These are phyloP conservation scores for Miichthys miiuy DNA, from an alignment of 2,797 vertebrate genomes.

Conservation along the genomic window DNA sequence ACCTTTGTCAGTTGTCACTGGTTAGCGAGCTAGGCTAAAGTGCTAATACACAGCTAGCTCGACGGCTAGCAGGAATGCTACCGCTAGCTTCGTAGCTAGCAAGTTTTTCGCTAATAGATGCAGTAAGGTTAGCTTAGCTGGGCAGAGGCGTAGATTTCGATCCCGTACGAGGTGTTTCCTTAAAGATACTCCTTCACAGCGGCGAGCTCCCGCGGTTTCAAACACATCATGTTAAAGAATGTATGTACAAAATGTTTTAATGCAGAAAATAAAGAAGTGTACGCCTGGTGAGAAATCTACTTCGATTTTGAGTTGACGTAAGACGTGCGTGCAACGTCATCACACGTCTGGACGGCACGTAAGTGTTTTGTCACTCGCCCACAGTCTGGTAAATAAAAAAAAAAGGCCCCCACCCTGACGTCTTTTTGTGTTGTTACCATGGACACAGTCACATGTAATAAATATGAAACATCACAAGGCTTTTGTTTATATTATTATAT, in stretches of 20 bases:
- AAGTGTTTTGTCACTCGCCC: conserved; percentile 53
- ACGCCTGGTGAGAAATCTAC: conserved; percentile 81
- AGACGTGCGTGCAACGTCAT: conserved; percentile 74
- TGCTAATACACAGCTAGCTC: conserved; percentile 77
- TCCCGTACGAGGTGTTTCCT: conserved; percentile 57
- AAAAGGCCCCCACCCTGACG: too few species aligned
- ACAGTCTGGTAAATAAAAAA: conserved; percentile 28
- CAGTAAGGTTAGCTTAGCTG: conserved; percentile 76
- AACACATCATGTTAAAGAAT: conserved; percentile 58
- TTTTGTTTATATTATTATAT: background rate
- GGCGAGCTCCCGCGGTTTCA: conserved; percentile 39
- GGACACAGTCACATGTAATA: too few species aligned
- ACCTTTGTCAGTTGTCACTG: conserved; percentile 82
- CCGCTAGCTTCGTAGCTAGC: conserved; percentile 75
- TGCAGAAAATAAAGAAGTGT: conserved; percentile 81
- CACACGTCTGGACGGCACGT: conserved; percentile 62
- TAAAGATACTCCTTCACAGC: conserved; percentile 48
- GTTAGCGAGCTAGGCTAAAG: conserved; percentile 77
- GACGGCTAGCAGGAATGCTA: conserved; percentile 66
- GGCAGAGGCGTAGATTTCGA: conserved; percentile 63
- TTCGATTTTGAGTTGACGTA: conserved; percentile 85
- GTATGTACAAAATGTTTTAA: conserved; percentile 76
- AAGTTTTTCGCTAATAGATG: conserved; percentile 78
- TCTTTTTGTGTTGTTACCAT: too few species aligned
- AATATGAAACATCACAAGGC: background rate